A percentile compares a stretch with the other conserved stretches of the same genome.
phyloP scores from a whole-genome alignment of 2,888 invertebrate species.

The Drosophila fulvimacula region DNA sequence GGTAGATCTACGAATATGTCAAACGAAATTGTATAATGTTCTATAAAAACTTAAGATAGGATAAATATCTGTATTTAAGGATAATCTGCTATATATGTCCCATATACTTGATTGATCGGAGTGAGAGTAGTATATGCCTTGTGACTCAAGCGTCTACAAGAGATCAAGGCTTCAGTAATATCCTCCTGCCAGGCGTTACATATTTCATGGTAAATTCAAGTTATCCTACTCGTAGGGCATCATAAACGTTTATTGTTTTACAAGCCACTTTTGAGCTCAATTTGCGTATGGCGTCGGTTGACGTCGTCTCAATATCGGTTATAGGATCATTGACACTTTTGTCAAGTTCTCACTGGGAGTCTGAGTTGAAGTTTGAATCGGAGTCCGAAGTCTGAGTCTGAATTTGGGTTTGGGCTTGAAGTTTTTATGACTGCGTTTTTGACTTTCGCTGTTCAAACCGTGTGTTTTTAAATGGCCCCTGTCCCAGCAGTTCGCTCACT shows the following conservation, averaged over 20 bases:
- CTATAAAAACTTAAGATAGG: not conserved
- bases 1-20: not conserved
- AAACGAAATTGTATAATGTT: not conserved
- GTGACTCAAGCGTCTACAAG: not conserved
- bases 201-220: not conserved
- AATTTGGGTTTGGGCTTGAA: conserved; percentile 26
- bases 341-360: conserved; percentile 32
- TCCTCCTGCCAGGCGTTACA: not conserved
- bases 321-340: conserved; percentile 81
- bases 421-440: conserved; percentile 60
- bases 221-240: not conserved
- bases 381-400: conserved; percentile 9
- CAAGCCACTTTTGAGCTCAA: conserved; percentile 74
- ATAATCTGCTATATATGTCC: not conserved
- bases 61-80: not conserved
- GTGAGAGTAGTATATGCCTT: not conserved
- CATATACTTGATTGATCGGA: not conserved
- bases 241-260: conserved; percentile 74
- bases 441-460: conserved; percentile 52
- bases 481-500: conserved; percentile 8
- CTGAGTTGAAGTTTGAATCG: conserved; percentile 9
- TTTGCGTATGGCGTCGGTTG: conserved; percentile 57
- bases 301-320: conserved; percentile 72
- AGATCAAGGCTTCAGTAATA: not conserved
- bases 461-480: conserved; percentile 20